Conservation (phyloP, 2,797 vertebrate species). For the Caiman crocodilus region DNA sequence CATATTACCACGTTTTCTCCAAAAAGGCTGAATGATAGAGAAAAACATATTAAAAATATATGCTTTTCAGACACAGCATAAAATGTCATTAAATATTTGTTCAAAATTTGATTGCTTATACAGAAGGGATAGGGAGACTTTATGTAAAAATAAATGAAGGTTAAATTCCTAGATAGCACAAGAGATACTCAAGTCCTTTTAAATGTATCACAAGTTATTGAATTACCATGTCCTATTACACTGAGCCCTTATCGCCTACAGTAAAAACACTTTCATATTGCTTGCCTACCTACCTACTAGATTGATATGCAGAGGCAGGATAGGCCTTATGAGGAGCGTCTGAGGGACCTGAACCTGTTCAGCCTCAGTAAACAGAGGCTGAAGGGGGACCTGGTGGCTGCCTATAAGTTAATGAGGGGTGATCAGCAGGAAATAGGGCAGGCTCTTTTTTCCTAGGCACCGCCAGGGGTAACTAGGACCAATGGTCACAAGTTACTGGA, state of each 20-base stretch:
- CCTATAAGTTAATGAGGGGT: too few species aligned
- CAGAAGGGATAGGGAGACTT: background rate
- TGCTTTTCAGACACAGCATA: background rate
- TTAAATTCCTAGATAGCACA: background rate
- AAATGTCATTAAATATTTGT: background rate
- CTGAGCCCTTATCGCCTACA: background rate
- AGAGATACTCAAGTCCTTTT: background rate
- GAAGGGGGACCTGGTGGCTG: too few species aligned
- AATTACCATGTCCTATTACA: background rate
- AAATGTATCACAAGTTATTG: background rate
- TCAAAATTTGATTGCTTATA: constrained; percentile 34
- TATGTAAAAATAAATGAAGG: constrained; percentile 11
- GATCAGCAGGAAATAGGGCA: too few species aligned
- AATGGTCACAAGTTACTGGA: too few species aligned
- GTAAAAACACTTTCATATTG: background rate
- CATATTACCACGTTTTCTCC: constrained; percentile 2
- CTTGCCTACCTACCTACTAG: background rate
- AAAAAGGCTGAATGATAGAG: constrained; percentile 7
- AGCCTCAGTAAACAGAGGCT: too few species aligned
- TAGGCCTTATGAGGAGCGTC: too few species aligned
- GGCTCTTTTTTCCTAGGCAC: too few species aligned
- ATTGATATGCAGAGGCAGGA: too few species aligned
- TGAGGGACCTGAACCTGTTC: too few species aligned
- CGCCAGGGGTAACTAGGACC: too few species aligned
- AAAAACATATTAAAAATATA: constrained; percentile 46